Conservation (phyloP, 37 sponge, comb jelly and placozoan species). For the Sycon ciliatum region DNA sequence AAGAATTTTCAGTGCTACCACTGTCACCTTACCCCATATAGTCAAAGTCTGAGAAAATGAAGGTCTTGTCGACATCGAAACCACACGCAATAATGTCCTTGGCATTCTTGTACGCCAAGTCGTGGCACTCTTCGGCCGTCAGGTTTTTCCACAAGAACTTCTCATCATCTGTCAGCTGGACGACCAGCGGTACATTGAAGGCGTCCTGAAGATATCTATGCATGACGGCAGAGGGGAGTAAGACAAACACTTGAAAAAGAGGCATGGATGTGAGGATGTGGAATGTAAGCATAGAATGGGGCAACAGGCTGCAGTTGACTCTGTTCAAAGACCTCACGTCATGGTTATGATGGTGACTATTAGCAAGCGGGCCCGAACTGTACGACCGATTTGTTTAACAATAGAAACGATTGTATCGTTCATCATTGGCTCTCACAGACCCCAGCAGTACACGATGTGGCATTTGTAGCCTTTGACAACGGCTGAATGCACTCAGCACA, state of each 20-base stretch:
- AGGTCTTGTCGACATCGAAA: constrained; percentile 90
- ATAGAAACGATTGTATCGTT: too few species aligned
- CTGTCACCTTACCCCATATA: constrained; percentile 60
- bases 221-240: neutral
- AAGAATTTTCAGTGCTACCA: neutral
- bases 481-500: neutral
- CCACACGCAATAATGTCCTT: constrained; percentile 99
- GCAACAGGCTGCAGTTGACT: too few species aligned
- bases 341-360: too few species aligned
- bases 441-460: too few species aligned
- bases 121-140: constrained; percentile 77
- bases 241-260: neutral
- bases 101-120: constrained; percentile 81
- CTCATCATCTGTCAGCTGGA: constrained; percentile 99
- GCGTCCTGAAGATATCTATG: constrained; percentile 91
- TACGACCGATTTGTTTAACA: too few species aligned
- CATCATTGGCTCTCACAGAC: too few species aligned
- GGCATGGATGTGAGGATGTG: neutral
- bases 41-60: constrained; percentile 94
- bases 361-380: too few species aligned
- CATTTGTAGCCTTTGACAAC: too few species aligned
- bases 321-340: too few species aligned
- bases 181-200: constrained; percentile 95
- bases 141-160: constrained; percentile 98
- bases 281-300: too few species aligned